phyloP scores from a whole-genome alignment of 2,797 vertebrate species.

The Potorous gilbertii region DNA sequence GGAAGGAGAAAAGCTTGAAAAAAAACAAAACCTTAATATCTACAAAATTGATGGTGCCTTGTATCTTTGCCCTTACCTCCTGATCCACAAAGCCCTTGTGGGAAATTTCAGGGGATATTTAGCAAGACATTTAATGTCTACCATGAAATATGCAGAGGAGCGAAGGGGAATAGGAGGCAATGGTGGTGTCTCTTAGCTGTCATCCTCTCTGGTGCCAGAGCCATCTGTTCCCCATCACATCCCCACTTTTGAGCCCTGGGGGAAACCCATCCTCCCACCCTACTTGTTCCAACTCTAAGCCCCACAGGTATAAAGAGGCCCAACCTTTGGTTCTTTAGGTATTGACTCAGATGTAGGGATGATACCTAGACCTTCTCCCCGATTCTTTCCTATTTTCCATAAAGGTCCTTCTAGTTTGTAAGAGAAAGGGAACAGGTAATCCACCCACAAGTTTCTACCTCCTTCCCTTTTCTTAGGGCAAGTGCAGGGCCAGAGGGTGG shows the following conservation, averaged over 20 bases:
- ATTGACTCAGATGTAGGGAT: background rate
- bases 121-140: constrained; percentile 18
- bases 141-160: constrained; percentile 12
- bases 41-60: background rate
- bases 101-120: constrained; percentile 15
- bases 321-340: background rate
- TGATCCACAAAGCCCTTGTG: background rate
- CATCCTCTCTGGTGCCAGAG: background rate
- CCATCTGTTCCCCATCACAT: background rate
- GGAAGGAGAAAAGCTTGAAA: background rate
- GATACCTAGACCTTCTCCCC: background rate
- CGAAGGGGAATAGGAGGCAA: background rate
- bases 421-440: background rate
- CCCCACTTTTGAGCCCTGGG: constrained; percentile 28
- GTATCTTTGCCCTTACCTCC: background rate
- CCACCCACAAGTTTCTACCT: constrained; percentile 7
- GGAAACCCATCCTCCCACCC: constrained; percentile 9
- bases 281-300: background rate
- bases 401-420: constrained; percentile 23
- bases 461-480: constrained; percentile 12
- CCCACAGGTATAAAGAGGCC: constrained; percentile 3
- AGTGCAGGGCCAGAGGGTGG: constrained; percentile 17
- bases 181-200: constrained; percentile 8
- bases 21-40: background rate
- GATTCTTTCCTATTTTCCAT: constrained; percentile 29